A percentile compares a stretch with the other conserved stretches of the same genome.
phyloP scores from a whole-genome alignment of 2,888 invertebrate species.

The Cephus pygmeus region DNA sequence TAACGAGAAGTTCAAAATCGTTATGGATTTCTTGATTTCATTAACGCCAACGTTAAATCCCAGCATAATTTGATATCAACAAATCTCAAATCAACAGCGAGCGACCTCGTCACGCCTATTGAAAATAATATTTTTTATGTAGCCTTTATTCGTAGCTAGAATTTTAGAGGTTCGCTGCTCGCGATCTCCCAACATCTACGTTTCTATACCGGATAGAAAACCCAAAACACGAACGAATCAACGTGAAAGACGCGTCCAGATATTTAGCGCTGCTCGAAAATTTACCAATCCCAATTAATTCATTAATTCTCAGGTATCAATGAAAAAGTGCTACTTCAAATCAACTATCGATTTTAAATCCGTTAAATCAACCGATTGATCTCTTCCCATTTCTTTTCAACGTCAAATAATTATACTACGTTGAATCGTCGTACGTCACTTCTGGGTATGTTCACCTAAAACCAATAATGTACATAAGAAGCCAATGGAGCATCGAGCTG shows the following conservation, averaged over 20 bases:
- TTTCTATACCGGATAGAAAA: background rate
- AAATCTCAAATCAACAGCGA: background rate
- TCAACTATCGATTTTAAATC: too few species aligned
- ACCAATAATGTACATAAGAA: slow-evolving; percentile 6
- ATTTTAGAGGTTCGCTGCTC: background rate
- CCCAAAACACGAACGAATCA: too few species aligned
- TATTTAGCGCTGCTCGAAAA: too few species aligned
- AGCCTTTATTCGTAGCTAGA: slow-evolving; percentile 3
- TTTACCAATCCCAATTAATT: too few species aligned
- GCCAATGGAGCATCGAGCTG: slow-evolving; percentile 3
- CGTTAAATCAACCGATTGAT: too few species aligned
- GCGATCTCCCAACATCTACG: background rate
- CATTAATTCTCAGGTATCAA: too few species aligned
- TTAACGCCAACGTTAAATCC: too few species aligned
- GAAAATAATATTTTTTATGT: background rate
- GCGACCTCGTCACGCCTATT: slow-evolving; percentile 5
- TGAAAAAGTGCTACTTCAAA: too few species aligned
- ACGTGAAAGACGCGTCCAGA: too few species aligned
- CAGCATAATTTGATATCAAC: too few species aligned
- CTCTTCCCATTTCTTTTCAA: background rate
- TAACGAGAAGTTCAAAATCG: too few species aligned
- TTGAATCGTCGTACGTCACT: slow-evolving; percentile 5
- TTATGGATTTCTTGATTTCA: too few species aligned
- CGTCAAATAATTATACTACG: background rate
- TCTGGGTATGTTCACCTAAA: background rate